These are phyloP conservation scores for Ceriagrion tenellum DNA, from an alignment of 2,888 invertebrate species.

Conservation along the genomic window DNA sequence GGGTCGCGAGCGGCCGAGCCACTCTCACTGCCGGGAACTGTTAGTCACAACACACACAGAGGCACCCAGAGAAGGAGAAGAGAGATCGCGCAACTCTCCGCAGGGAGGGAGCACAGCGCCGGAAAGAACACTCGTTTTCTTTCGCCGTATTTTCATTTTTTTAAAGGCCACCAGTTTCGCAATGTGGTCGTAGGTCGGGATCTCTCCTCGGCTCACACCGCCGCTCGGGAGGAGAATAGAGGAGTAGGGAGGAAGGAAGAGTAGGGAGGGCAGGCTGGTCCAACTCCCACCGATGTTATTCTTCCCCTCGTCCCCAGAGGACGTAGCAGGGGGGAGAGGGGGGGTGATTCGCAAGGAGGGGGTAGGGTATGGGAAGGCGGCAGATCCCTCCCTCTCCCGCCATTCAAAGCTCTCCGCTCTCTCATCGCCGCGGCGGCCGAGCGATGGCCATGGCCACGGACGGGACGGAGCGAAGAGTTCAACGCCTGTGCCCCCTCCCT, in stretches of 20 bases:
- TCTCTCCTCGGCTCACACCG: not conserved
- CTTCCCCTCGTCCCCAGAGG: not conserved
- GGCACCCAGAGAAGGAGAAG: not conserved
- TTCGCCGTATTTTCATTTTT: conserved; percentile 34
- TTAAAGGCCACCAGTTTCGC: conserved; percentile 63
- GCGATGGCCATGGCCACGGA: not conserved
- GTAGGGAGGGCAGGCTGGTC: not conserved
- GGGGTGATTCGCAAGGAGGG: not conserved
- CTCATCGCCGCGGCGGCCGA: not conserved
- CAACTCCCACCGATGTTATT: not conserved
- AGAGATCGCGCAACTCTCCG: not conserved
- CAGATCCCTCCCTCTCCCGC: not conserved
- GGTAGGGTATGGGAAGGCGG: not conserved
- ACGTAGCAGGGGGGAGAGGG: no score
- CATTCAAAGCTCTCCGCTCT: not conserved
- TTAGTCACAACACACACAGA: not conserved
- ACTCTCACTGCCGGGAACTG: not conserved
- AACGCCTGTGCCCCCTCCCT: not conserved
- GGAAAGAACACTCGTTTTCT: conserved; percentile 28
- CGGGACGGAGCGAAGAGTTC: not conserved
- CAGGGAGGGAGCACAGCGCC: not conserved
- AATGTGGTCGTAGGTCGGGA: conserved; percentile 66
- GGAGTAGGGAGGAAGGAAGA: no score
- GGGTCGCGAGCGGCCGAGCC: no score
- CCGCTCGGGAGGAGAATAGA: not conserved